Base-by-base conservation (phyloP, 2,888 invertebrate species). In the Drosophila mettleri region DNA sequence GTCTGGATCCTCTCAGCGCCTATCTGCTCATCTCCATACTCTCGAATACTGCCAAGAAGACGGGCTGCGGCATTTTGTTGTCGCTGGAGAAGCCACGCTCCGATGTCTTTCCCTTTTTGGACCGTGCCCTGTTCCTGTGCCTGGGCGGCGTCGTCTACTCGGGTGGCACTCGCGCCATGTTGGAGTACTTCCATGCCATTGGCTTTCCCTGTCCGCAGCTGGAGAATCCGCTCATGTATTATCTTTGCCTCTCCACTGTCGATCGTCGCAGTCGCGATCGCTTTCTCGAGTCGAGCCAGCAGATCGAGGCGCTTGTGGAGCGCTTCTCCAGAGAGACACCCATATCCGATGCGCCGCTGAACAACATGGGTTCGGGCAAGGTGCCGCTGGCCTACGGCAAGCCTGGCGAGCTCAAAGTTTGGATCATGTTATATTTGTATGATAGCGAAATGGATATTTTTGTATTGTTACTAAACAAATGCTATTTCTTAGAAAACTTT, bases 171-270 rank as follows among this genome's bases (percentile, higher is more conserved):
- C 94, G 97, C 55, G 96, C 97, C 81, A 96, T 99, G 94, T 93
- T 99, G 67, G 97, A 97, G 89, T 99, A 99, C 92, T 99, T 99
- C 92, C 96, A 97, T 60, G 96, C 96, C 73, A 97, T 99, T 78
- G 99, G 99, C 2, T 98, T 98, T 91, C 98, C 98, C 0, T 99
- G 99, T 92, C 99, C 99, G 0, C 97, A 98, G 90, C 93, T 98
- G 51, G 99, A 99, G 91, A 99, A 99, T 92, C 99, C 99, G 0
- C 93, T 99, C n/a, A 98, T 98, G 96, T 99, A 98, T 92, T 99
- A 98, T 91, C 93, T 94, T 57, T 94, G 94, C 78, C 90, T 94
- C 16, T 94, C 94, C 60, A 94, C 94, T 2, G 94, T 94, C 18
- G 94, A 94, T 90, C 90, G 94, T 29, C 91, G 92, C 38, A 98